Evolutionary conservation across 2,797 vertebrate species (phyloP).

Genomic region (Ctenopoma multispine): DNA sequence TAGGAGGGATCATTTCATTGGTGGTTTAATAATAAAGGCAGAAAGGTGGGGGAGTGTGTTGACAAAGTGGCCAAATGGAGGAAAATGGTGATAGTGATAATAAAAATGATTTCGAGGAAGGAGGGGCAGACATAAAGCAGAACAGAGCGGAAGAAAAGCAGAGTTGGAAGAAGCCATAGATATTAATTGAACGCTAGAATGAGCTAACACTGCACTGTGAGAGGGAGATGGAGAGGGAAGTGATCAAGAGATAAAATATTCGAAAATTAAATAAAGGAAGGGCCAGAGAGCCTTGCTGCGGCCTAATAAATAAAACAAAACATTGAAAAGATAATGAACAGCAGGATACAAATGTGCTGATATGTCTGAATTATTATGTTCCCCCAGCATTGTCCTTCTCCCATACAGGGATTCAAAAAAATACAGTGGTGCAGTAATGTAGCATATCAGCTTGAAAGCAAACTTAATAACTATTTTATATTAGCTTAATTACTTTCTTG

Average conservation of each 20-base stretch:
- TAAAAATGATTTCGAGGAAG: conserved; percentile 30
- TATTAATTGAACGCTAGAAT: conserved; percentile 78
- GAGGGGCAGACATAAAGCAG: conserved; percentile 41
- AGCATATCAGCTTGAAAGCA: conserved; percentile 17
- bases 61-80: conserved; percentile 21
- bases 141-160: conserved; percentile 49
- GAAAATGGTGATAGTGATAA: conserved; percentile 26
- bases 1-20: conserved; percentile 22
- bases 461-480: conserved; percentile 49
- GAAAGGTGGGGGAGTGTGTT: conserved; percentile 15
- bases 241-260: conserved; percentile 73
- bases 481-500: conserved; percentile 61
- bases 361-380: conserved; percentile 41
- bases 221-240: conserved; percentile 66
- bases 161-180: conserved; percentile 61
- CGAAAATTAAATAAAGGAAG: conserved; percentile 70
- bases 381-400: conserved; percentile 22
- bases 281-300: conserved; percentile 43
- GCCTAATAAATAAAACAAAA: conserved; percentile 71
- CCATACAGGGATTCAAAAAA: conserved; percentile 23
- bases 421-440: neutral
- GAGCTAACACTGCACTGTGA: conserved; percentile 83
- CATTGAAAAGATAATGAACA: conserved; percentile 57
- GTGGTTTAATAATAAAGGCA: conserved; percentile 19
- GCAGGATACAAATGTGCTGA: conserved; percentile 61